Conservation (phyloP, 2,888 invertebrate species). For the Sycophila texana region DNA sequence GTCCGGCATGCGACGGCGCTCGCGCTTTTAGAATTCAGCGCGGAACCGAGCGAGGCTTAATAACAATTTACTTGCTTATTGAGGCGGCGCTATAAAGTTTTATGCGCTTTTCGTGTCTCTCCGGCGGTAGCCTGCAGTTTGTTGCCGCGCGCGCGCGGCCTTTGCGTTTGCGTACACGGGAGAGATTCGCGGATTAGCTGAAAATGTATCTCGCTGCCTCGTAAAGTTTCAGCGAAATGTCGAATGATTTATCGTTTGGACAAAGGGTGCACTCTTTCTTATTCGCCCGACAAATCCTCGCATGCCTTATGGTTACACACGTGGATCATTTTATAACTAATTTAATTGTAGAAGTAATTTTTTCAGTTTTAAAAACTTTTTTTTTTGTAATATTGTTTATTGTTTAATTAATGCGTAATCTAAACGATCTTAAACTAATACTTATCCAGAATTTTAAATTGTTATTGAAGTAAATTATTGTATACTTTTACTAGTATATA, state of each 20-base stretch:
- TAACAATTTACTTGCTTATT: conserved; percentile 43
- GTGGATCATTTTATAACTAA: no score
- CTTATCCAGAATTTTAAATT: no score
- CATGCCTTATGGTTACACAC: neutral
- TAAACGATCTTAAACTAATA: no score
- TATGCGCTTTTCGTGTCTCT: neutral
- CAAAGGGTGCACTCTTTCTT: neutral
- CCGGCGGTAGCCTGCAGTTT: neutral
- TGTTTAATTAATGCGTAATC: no score
- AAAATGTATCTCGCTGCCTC: conserved; percentile 2
- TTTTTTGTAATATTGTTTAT: no score
- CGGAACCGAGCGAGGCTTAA: conserved; percentile 24
- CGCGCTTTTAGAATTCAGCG: neutral
- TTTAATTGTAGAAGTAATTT: no score
- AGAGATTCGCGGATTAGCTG: conserved; percentile 3
- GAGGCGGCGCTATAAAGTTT: conserved; percentile 38
- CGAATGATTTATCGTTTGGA: conserved; percentile 5
- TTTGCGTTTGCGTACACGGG: neutral
- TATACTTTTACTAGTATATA: no score
- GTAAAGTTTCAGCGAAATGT: conserved; percentile 7
- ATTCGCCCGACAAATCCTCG: neutral
- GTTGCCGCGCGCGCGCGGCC: conserved; percentile 2
- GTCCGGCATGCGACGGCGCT: neutral
- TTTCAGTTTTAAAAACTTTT: no score
- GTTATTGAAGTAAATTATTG: no score